phyloP scores from a whole-genome alignment of 2,797 vertebrate genomes.

The Tapirus indicus region DNA sequence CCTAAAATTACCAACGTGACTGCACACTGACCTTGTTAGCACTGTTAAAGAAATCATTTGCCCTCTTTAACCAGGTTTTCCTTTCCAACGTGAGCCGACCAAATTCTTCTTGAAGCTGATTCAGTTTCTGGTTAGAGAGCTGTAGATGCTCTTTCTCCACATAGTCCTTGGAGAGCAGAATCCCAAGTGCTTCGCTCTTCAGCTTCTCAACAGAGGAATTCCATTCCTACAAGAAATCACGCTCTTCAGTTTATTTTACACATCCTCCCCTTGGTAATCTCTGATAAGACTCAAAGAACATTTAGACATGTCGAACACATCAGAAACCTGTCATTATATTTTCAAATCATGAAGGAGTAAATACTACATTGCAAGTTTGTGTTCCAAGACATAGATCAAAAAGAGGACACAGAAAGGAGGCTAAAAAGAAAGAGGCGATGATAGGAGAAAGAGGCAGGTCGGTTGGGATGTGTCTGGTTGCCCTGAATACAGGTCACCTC shows the following conservation, averaged over 20 bases:
- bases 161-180: slow-evolving; percentile 84
- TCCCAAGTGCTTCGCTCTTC: slow-evolving; percentile 86
- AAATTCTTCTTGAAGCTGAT: slow-evolving; percentile 86
- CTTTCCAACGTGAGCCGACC: slow-evolving; percentile 85
- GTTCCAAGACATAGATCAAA: not conserved
- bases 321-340: not conserved
- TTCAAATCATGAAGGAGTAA: not conserved
- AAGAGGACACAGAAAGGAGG: not conserved
- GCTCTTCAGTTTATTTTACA: not conserved
- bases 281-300: not conserved
- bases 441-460: not conserved
- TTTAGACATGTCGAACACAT: not conserved
- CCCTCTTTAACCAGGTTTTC: slow-evolving; percentile 87
- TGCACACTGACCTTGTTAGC: slow-evolving; percentile 89
- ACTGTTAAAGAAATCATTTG: slow-evolving; percentile 90
- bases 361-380: not conserved
- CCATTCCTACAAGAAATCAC: slow-evolving; percentile 88
- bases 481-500: not conserved
- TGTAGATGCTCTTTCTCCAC: slow-evolving; percentile 87
- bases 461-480: not conserved
- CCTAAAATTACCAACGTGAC: not conserved
- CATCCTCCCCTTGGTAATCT: not conserved
- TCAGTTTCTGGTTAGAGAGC: slow-evolving; percentile 88
- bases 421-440: not conserved
- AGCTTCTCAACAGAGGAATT: slow-evolving; percentile 84